Evolutionary conservation across 2,113 vertebrate genomes (phyloP).

Genomic region (Gobiocypris rarus): DNA sequence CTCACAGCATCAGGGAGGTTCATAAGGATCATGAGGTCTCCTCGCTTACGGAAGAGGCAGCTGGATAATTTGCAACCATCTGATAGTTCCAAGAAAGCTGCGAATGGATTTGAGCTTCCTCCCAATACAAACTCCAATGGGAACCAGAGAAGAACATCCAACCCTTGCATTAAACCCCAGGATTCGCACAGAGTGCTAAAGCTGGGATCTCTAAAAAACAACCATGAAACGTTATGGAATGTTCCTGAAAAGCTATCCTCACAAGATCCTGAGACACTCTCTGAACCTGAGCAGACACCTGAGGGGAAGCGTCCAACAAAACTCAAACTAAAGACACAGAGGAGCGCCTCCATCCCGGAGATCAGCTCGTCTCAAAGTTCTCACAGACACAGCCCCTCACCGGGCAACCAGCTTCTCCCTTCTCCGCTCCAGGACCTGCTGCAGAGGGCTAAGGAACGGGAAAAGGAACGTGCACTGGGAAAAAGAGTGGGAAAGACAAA

Average conservation of each 20-base stretch:
- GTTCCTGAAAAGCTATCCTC: conserved; percentile 32
- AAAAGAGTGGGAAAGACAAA: conserved; percentile 43
- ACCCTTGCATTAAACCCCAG: conserved; percentile 31
- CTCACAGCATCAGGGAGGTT: conserved; percentile 50
- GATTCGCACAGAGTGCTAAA: conserved; percentile 65
- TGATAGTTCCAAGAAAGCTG: conserved; percentile 21
- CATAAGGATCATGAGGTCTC: conserved; percentile 63
- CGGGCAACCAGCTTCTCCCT: background rate
- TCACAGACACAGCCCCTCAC: background rate
- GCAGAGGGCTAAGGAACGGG: conserved; percentile 66
- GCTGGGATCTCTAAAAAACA: conserved; percentile 63
- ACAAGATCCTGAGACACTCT: conserved; percentile 57
- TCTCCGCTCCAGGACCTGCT: conserved; percentile 67
- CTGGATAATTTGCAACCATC: conserved; percentile 48
- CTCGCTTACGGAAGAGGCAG: conserved; percentile 61
- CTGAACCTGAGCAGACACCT: conserved; percentile 60
- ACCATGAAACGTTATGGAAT: conserved; percentile 59
- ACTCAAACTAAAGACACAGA: conserved; percentile 60
- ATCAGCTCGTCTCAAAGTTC: conserved; percentile 29
- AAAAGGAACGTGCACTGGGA: conserved; percentile 43
- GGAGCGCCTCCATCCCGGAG: conserved; percentile 66
- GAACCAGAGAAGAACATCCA: conserved; percentile 50
- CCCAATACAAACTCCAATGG: conserved; percentile 62
- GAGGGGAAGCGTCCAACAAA: conserved; percentile 36
- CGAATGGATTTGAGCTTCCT: conserved; percentile 44